These are phyloP conservation scores for Drosophila pruinosa DNA, from an alignment of 1,140 invertebrate species.

Conservation along the genomic window DNA sequence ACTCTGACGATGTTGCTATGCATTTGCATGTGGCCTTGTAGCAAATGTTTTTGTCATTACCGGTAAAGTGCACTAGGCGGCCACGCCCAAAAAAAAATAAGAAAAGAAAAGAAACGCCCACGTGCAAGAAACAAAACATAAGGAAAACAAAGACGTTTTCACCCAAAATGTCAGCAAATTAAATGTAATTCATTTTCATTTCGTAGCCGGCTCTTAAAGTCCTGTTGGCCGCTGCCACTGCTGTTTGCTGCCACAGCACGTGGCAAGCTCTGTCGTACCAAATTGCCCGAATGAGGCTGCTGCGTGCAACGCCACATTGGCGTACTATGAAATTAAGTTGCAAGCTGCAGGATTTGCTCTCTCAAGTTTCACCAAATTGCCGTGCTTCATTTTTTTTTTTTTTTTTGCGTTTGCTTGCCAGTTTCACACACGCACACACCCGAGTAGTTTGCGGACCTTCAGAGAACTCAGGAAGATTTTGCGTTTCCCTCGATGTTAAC, in stretches of 20 bases:
- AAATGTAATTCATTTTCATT: slow-evolving; percentile 77
- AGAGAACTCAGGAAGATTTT: slow-evolving; percentile 50
- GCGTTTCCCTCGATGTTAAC: slow-evolving; percentile 57
- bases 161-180: slow-evolving; percentile 69
- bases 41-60: slow-evolving; percentile 76
- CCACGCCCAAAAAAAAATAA: no score
- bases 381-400: slow-evolving; percentile 19
- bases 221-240: slow-evolving; percentile 28
- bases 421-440: slow-evolving; percentile 2
- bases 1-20: slow-evolving; percentile 46
- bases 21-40: slow-evolving; percentile 72
- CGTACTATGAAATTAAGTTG: slow-evolving; percentile 77
- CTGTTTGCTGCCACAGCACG: slow-evolving; percentile 32
- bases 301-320: slow-evolving; percentile 48
- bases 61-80: slow-evolving; percentile 43
- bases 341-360: slow-evolving; percentile 77
- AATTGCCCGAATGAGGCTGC: slow-evolving; percentile 77
- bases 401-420: not conserved
- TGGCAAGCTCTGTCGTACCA: slow-evolving; percentile 66
- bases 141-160: slow-evolving; percentile 42
- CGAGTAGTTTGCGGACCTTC: not conserved
- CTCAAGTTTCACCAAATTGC: slow-evolving; percentile 73
- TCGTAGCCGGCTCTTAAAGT: slow-evolving; percentile 50
- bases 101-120: no score
- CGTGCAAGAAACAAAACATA: not conserved